Percentiles rank a stretch among this genome's conserved stretches.
Evolutionary conservation across 2,888 invertebrate species (phyloP).

Genomic region (Eledona agricola): DNA sequence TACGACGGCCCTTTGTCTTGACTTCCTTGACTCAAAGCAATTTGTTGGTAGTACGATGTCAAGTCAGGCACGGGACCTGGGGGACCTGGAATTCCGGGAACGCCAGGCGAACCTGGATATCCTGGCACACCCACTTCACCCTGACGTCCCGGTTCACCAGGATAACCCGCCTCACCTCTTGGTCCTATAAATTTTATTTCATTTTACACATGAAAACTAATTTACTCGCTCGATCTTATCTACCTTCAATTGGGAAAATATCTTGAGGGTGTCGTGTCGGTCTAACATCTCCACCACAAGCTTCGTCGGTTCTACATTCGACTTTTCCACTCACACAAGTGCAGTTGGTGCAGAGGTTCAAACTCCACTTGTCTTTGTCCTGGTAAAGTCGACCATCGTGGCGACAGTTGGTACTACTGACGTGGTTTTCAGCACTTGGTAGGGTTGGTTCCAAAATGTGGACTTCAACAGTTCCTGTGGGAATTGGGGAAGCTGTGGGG

Average conservation of each 20-base stretch:
- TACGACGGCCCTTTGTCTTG: constrained; percentile 75
- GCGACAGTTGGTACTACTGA: constrained; percentile 45
- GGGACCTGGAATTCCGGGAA: constrained; percentile 70
- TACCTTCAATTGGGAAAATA: constrained; percentile 34
- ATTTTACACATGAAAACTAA: constrained; percentile 5
- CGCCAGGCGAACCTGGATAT: constrained; percentile 70
- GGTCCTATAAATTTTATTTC: constrained; percentile 51
- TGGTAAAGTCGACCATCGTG: constrained; percentile 59
- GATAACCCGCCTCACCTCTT: constrained; percentile 65
- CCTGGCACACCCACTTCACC: constrained; percentile 72
- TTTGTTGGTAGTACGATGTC: constrained; percentile 77
- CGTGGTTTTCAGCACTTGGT: constrained; percentile 43
- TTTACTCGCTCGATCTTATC: neutral
- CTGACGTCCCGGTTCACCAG: constrained; percentile 67
- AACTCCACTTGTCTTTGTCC: constrained; percentile 75
- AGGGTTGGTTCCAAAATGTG: constrained; percentile 48
- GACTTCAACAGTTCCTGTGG: constrained; percentile 53
- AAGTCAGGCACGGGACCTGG: constrained; percentile 79
- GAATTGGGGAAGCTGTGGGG: constrained; percentile 48
- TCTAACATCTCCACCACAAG: constrained; percentile 61
- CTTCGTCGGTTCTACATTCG: constrained; percentile 64
- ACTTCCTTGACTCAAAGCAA: constrained; percentile 74
- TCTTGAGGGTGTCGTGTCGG: constrained; percentile 44
- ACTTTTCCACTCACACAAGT: constrained; percentile 73
- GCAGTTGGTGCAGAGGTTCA: constrained; percentile 78